Conservation (phyloP, 2,797 vertebrate genomes). For the Lates japonicus region DNA sequence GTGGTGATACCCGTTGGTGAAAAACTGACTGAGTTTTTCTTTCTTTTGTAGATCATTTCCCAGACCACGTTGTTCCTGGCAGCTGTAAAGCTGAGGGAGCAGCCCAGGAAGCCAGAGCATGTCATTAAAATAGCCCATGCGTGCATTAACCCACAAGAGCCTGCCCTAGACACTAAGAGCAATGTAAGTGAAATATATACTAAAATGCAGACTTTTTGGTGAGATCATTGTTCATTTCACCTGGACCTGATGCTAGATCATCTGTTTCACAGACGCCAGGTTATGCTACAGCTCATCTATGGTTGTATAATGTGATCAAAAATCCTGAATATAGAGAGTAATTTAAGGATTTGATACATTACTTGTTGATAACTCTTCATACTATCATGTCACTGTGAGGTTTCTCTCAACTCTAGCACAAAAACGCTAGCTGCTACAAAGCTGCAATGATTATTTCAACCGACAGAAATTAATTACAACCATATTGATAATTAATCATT, state of each 20-base stretch:
- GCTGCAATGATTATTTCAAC: too few species aligned
- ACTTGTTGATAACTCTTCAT: too few species aligned
- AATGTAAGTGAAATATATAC: slow-evolving; percentile 88
- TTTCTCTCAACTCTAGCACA: too few species aligned
- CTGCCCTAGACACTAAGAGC: slow-evolving; percentile 95
- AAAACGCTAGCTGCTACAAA: too few species aligned
- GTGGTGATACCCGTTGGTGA: background rate
- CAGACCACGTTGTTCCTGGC: slow-evolving; percentile 98
- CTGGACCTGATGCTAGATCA: background rate
- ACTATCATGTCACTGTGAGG: too few species aligned
- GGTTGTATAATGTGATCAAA: too few species aligned
- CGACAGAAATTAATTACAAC: too few species aligned
- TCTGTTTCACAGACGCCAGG: too few species aligned
- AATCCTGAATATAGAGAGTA: too few species aligned
- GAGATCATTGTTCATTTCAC: background rate
- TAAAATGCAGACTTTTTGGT: background rate
- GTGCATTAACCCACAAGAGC: slow-evolving; percentile 95
- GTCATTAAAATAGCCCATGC: slow-evolving; percentile 99
- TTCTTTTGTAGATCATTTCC: slow-evolving; percentile 90
- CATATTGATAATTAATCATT: too few species aligned
- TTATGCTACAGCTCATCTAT: background rate
- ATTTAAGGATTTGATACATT: too few species aligned
- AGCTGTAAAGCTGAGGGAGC: slow-evolving; percentile 99
- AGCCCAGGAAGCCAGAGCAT: slow-evolving; percentile 99
- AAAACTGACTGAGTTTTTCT: slow-evolving; percentile 2